Evolutionary conservation across 2,888 invertebrate species (phyloP).

Genomic region (Tetragonula carbonaria): DNA sequence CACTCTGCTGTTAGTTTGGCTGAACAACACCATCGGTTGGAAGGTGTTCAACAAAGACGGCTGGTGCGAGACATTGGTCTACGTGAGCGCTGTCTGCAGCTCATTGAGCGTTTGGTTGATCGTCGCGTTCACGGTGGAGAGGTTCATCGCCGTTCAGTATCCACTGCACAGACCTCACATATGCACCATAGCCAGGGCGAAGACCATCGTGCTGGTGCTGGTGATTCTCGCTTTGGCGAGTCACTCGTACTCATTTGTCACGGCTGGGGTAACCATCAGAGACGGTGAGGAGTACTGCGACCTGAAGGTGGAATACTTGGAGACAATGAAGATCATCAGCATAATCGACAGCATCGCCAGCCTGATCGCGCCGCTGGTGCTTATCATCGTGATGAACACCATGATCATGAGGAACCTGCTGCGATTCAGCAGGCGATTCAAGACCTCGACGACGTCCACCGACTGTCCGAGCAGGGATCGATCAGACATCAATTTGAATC

Average conservation of each 20-base stretch:
- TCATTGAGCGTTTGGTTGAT: slow-evolving; percentile 89
- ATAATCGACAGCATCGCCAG: slow-evolving; percentile 87
- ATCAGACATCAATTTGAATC: slow-evolving; percentile 83
- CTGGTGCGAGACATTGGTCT: slow-evolving; percentile 86
- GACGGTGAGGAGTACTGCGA: slow-evolving; percentile 84
- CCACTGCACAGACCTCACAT: slow-evolving; percentile 86
- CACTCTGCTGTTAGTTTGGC: slow-evolving; percentile 85
- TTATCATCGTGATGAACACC: slow-evolving; percentile 88
- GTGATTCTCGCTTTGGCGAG: slow-evolving; percentile 83
- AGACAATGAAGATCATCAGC: slow-evolving; percentile 86
- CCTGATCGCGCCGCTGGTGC: slow-evolving; percentile 86
- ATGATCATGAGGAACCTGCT: slow-evolving; percentile 86
- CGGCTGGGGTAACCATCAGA: slow-evolving; percentile 80
- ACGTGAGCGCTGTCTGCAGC: slow-evolving; percentile 86
- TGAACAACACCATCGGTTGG: slow-evolving; percentile 84
- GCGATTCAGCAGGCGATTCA: slow-evolving; percentile 84
- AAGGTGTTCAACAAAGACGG: slow-evolving; percentile 85
- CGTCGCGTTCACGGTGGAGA: slow-evolving; percentile 89
- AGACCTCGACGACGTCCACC: slow-evolving; percentile 76
- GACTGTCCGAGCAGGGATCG: slow-evolving; percentile 80
- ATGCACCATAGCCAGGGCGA: slow-evolving; percentile 87
- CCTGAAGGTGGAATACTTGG: slow-evolving; percentile 84
- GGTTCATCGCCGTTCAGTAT: slow-evolving; percentile 89
- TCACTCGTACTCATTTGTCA: slow-evolving; percentile 84
- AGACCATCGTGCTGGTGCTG: slow-evolving; percentile 85